Evolutionary conservation across 2,113 vertebrate species (phyloP), one percentile per base, ranked within the genome.

Genomic region (Oceanodroma tethys): DNA sequence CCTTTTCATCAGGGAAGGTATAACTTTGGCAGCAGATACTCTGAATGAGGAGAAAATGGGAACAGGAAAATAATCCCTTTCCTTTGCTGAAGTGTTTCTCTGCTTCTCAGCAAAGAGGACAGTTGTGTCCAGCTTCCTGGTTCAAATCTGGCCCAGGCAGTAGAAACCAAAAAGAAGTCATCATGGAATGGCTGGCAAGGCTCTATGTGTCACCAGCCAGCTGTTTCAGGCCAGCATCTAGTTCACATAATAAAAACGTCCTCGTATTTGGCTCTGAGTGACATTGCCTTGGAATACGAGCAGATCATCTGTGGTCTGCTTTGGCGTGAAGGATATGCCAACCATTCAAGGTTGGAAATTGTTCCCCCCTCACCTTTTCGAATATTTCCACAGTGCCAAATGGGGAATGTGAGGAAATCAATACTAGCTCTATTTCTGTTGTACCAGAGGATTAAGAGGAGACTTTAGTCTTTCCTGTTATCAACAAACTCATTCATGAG

Each of bases 161-260:
- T 59, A 92, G 84, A 63, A 95, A 93, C 19, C 34, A 79, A 89
- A 90, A 95, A 84, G 72, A 94, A 96, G 66, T 68, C 76, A 79
- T 83, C 38, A 67, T 15, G 38, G 73, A 70, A 87, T 72, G 89
- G 30, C 89, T 96, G 93, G 86, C 81, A 78, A 71, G 43, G 56
- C 48, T 58, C 72, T 47, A 9, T 22, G 42, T 90, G 62, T 90
- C 75, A 65, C 88, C 68, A 93, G 68, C 50, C 73, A 86, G 86
- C 86, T 95, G 53, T 58, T 88, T 86, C 90, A 80, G 60, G 43
- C 60, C 68, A 81, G 52, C 30, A 65, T 84, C 63, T 88, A 81
- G 66, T 91, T 94, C 86, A 76, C 53, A 74, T 84, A 88, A 81
- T 81, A 85, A 94, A 94, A 96, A 65, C 13, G 22, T 47, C 43